Evolutionary conservation across 1,140 invertebrate species (phyloP), one percentile per base, ranked within the genome.

Genomic region (Pseudomyrmex gracilis): DNA sequence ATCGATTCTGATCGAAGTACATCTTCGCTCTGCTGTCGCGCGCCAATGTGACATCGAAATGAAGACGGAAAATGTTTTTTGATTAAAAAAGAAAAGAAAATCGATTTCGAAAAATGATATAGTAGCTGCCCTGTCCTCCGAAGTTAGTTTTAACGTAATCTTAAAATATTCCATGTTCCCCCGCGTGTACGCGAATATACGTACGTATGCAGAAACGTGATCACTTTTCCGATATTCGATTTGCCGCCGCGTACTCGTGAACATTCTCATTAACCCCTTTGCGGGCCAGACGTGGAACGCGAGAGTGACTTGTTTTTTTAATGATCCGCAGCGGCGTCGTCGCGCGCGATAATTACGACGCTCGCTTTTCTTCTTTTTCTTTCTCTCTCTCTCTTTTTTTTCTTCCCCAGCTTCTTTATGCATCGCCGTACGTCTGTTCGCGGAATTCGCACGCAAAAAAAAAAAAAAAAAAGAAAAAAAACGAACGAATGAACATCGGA

Each of bases 221-320:
- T 78, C 64, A 70, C 76, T 78, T 70, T 78, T 78, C 76, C 76
- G 64, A 78, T 78, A 78, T 70, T 70, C 76, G 64, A 78, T 78
- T 78, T 70, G 64, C 53, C 43, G 76, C 66, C 22, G 53, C 47
- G 43, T 43, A 45, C 53, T 43, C 53, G 43, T 45, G 76, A 58
- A 68, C 64, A 57, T 45, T 80, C 76, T 80, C 76, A 80, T 80
- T 80, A 80, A 70, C 76, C 53, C 53, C 58, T 70, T 71, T 13
- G 60, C 76, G 47, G 17, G 43, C 55, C 53, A 53, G 47, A 57
- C 49, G 20, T n/a, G 51, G 68, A 68, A 34, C 34, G 34, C 20
- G 64, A 3, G 63, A 67, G 43, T 58, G 76, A 78, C 20, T 70
- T 78, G 64, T 78, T 70, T 58, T 34, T 71, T 80, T 58, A 70